Conservation (phyloP, 1,140 invertebrate genomes). For the Berghia stephanieae region DNA sequence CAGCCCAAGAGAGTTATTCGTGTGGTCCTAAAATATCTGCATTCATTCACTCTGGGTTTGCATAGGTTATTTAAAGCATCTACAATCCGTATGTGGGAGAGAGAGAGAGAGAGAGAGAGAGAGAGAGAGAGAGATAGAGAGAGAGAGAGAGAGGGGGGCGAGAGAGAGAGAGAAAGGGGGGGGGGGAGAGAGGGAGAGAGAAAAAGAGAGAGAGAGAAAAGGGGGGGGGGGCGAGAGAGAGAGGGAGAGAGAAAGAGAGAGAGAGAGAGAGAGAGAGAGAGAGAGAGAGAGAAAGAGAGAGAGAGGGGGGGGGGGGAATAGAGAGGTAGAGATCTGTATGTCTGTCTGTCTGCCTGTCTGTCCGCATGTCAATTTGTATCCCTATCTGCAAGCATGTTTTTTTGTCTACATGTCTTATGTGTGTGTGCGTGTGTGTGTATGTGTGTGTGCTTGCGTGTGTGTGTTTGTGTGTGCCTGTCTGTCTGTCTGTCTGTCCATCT, state of each 20-base stretch:
- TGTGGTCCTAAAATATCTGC: too few relatives aligned
- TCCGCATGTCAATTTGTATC: too few relatives aligned
- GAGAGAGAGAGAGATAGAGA: too few relatives aligned
- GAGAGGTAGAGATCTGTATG: neutral
- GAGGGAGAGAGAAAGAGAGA: neutral
- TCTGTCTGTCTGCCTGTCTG: neutral
- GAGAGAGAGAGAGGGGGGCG: too few relatives aligned
- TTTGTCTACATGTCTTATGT: neutral
- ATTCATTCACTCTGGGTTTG: too few relatives aligned
- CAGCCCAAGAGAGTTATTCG: neutral
- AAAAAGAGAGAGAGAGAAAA: neutral
- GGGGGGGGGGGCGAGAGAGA: too few relatives aligned
- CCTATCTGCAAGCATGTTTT: too few relatives aligned
- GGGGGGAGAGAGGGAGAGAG: slow-evolving; percentile 10
- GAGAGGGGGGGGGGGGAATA: neutral
- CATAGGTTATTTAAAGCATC: neutral
- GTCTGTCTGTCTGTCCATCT: neutral
- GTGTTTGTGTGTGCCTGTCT: neutral
- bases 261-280: neutral
- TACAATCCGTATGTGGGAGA: neutral
- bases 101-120: neutral
- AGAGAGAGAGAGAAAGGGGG: neutral
- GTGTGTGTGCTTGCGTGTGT: slow-evolving; percentile 1
- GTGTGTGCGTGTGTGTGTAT: slow-evolving; percentile 21
- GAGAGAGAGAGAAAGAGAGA: neutral